Evolutionary conservation across 2,113 vertebrate species (phyloP).

Genomic region (Spilogale gracilis): DNA sequence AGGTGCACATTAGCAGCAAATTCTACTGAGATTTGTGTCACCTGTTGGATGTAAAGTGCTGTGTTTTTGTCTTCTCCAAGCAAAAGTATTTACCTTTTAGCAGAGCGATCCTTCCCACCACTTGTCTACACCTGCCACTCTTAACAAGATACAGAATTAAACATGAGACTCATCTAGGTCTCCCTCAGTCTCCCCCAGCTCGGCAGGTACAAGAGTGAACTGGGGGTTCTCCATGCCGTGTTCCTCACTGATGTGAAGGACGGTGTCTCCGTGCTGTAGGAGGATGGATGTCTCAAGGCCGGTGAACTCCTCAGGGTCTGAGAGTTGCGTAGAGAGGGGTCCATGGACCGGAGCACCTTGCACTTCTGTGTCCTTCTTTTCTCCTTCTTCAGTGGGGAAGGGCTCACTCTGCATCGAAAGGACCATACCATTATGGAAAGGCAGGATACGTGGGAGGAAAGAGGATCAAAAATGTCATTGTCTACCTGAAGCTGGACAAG

Average conservation of each 20-base stretch:
- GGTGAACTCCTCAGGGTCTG: constrained; percentile 91
- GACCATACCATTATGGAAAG: constrained; percentile 12
- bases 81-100: background rate
- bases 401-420: constrained; percentile 83
- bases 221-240: constrained; percentile 95
- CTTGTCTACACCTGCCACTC: background rate
- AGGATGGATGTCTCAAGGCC: constrained; percentile 94
- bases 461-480: background rate
- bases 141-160: constrained; percentile 80
- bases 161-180: constrained; percentile 96
- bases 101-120: background rate
- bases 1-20: constrained; percentile 49
- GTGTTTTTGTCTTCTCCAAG: constrained; percentile 66
- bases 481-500: background rate
- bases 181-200: constrained; percentile 88
- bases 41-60: constrained; percentile 85
- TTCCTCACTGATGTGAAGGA: constrained; percentile 93
- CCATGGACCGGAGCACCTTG: constrained; percentile 77
- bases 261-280: constrained; percentile 90
- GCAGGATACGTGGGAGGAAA: background rate
- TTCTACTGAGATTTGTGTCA: constrained; percentile 62
- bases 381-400: constrained; percentile 79
- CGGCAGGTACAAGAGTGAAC: constrained; percentile 87
- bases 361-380: constrained; percentile 79
- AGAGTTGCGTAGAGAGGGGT: constrained; percentile 85